Percentiles rank a stretch among this genome's conserved stretches.
Evolutionary conservation across 2,888 invertebrate genomes (phyloP).

Genomic region (Melanotus villosus): DNA sequence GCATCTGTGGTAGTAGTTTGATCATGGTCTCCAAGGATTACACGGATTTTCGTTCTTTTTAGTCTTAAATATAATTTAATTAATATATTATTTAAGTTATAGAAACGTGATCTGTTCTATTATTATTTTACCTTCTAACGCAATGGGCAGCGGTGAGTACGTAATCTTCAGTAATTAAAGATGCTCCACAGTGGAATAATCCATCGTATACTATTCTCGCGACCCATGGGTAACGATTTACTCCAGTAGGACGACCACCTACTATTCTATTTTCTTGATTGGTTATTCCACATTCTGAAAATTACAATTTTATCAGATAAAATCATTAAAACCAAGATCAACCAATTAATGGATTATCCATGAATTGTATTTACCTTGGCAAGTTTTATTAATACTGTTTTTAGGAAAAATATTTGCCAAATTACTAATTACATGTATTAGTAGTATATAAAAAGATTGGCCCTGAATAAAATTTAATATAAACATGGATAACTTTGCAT

Average conservation of each 20-base stretch:
- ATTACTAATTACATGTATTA: too few relatives aligned
- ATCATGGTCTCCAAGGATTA: constrained; percentile 89
- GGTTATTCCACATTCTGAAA: constrained; percentile 84
- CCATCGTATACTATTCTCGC: constrained; percentile 89
- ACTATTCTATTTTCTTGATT: constrained; percentile 92
- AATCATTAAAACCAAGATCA: not conserved
- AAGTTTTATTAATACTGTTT: too few relatives aligned
- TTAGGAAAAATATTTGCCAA: too few relatives aligned
- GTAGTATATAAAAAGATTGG: too few relatives aligned
- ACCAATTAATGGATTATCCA: too few relatives aligned
- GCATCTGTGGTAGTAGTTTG: constrained; percentile 85
- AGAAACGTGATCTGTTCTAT: not conserved
- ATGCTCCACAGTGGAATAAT: constrained; percentile 90
- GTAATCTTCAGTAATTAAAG: constrained; percentile 85
- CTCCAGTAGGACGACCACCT: constrained; percentile 85
- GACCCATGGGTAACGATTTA: constrained; percentile 91
- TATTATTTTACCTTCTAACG: constrained; percentile 76
- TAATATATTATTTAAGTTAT: not conserved
- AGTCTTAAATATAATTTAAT: constrained; percentile 71
- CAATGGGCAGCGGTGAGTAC: constrained; percentile 92
- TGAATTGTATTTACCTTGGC: too few relatives aligned
- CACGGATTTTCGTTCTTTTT: constrained; percentile 84
- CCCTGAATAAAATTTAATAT: too few relatives aligned
- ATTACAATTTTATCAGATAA: constrained; percentile 24
- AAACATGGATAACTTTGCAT: too few relatives aligned